phyloP scores from a whole-genome alignment of 35 echinoderm and acorn worm genomes.

The Eucidaris tribuloides region DNA sequence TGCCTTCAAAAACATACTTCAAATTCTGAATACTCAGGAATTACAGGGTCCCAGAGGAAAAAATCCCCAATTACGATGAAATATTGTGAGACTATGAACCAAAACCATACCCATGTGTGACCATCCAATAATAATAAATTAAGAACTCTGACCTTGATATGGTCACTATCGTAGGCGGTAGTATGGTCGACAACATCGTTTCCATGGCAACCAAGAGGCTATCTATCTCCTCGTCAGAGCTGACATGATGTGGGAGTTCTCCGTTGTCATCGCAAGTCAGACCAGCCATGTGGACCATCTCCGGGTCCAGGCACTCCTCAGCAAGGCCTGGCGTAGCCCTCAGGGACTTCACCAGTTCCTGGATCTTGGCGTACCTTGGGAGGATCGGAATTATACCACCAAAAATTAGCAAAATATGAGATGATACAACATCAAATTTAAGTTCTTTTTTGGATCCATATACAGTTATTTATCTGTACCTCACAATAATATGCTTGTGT shows the following conservation, averaged over 20 bases:
- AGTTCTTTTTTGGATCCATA: too few species aligned
- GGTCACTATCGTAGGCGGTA: slow-evolving; percentile 65
- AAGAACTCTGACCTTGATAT: slow-evolving; percentile 74
- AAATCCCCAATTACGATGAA: too few species aligned
- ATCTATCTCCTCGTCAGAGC: slow-evolving; percentile 67
- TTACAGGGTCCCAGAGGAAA: too few species aligned
- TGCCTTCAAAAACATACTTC: too few species aligned
- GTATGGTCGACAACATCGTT: slow-evolving; percentile 43
- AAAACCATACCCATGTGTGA: too few species aligned
- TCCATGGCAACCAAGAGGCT: slow-evolving; percentile 46
- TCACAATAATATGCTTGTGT: too few species aligned
- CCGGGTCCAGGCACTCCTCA: slow-evolving; percentile 52
- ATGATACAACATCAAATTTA: too few species aligned
- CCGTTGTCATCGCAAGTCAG: slow-evolving; percentile 80
- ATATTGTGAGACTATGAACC: too few species aligned
- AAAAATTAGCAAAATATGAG: too few species aligned
- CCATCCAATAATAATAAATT: too few species aligned
- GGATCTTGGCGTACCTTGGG: slow-evolving; percentile 37
- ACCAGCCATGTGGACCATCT: slow-evolving; percentile 91
- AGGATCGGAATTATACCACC: background rate
- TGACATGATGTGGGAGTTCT: slow-evolving; percentile 93
- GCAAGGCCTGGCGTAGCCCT: background rate
- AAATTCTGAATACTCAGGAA: too few species aligned
- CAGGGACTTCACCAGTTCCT: slow-evolving; percentile 26
- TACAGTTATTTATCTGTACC: too few species aligned